Conservation (phyloP, 2,888 invertebrate genomes). For the Himalopsyche japonica region DNA sequence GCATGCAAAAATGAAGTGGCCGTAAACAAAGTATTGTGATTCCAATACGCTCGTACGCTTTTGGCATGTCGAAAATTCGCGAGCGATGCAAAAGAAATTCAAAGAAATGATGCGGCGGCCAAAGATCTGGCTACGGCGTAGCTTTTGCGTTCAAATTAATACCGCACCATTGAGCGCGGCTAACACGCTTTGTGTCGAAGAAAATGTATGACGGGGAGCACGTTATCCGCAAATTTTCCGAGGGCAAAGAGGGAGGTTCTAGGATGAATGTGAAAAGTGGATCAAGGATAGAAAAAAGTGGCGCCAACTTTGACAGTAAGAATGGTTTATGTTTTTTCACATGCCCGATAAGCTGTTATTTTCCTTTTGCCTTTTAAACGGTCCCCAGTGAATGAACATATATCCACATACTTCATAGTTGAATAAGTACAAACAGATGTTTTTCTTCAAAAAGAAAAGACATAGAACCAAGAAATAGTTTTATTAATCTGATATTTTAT, state of each 20-base stretch:
- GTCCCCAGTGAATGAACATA: neutral
- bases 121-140: conserved; percentile 18
- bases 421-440: neutral
- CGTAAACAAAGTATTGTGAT: neutral
- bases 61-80: neutral
- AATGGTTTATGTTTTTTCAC: conserved; percentile 33
- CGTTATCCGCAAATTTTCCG: conserved; percentile 21
- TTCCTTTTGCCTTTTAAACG: neutral
- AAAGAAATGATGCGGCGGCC: conserved; percentile 11
- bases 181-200: conserved; percentile 38
- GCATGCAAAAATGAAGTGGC: neutral
- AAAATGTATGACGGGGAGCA: conserved; percentile 20
- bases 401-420: neutral
- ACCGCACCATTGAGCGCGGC: conserved; percentile 35
- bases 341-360: conserved; percentile 25
- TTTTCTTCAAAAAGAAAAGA: neutral
- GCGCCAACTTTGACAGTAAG: conserved; percentile 31
- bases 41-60: neutral
- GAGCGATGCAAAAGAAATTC: neutral
- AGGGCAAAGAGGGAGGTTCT: neutral
- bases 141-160: conserved; percentile 25
- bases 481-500: too few species aligned
- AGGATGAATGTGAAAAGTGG: neutral
- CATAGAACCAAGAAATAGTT: neutral
- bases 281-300: conserved; percentile 21